Percentiles rank a stretch among this genome's conserved stretches.
These are phyloP conservation scores for Conger conger DNA, from an alignment of 2,113 vertebrate genomes.

Conservation along the genomic window DNA sequence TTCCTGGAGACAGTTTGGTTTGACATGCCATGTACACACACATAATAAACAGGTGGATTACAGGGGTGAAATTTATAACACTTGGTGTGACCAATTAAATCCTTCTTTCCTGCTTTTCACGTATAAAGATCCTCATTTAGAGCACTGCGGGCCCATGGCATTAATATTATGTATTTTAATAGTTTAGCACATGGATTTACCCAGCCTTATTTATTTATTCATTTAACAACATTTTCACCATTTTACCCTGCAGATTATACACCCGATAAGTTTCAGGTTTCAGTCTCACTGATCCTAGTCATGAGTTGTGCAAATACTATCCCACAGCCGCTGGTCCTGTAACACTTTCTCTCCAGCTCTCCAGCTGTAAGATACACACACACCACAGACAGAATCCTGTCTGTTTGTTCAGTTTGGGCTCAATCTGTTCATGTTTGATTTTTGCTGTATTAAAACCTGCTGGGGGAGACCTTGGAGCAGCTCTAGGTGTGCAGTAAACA, in stretches of 20 bases:
- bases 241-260: neutral
- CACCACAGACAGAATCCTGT: conserved; percentile 8
- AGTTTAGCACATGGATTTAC: no score
- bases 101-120: neutral
- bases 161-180: no score
- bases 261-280: neutral
- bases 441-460: neutral
- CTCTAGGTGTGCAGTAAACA: neutral
- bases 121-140: neutral
- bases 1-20: neutral
- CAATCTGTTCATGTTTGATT: neutral
- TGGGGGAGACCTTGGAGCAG: neutral
- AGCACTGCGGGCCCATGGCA: neutral
- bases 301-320: neutral
- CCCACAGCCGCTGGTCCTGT: neutral
- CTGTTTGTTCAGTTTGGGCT: neutral
- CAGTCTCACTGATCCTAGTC: neutral
- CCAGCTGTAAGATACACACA: conserved; percentile 40
- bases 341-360: neutral
- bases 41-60: neutral
- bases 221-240: neutral
- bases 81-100: neutral
- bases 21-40: neutral
- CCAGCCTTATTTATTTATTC: neutral
- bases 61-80: neutral